Evolutionary conservation across 2,888 invertebrate genomes (phyloP).

Genomic region (Hololepta plana): DNA sequence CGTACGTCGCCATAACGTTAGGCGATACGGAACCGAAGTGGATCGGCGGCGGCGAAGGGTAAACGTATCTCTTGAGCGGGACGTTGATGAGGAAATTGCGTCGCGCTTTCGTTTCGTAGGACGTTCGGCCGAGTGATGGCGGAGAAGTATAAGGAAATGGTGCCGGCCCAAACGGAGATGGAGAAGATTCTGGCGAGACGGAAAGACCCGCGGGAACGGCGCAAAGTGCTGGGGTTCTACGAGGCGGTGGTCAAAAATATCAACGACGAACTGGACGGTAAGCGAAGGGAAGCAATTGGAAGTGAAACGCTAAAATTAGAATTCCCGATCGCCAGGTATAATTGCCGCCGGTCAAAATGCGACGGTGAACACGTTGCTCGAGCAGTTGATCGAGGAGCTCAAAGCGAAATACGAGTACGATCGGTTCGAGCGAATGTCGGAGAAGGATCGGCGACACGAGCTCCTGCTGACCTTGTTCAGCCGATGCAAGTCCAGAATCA

Average conservation of each 20-base stretch:
- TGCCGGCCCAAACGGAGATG: conserved; percentile 22
- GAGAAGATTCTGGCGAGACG: conserved; percentile 22
- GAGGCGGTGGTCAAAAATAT: conserved; percentile 26
- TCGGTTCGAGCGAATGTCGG: conserved; percentile 15
- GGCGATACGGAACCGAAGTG: conserved; percentile 23
- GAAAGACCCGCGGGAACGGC: conserved; percentile 22
- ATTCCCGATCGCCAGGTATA: conserved; percentile 3
- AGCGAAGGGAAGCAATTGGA: too few relatives aligned
- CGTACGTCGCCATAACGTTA: conserved; percentile 27
- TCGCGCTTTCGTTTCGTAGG: too few relatives aligned
- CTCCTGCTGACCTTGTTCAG: conserved; percentile 20
- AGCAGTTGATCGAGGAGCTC: conserved; percentile 21
- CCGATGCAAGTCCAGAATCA: conserved; percentile 15
- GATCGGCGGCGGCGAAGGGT: conserved; percentile 21
- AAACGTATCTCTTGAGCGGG: too few relatives aligned
- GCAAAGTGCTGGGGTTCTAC: conserved; percentile 25
- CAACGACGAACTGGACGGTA: conserved; percentile 26
- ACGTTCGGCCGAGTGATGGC: conserved; percentile 17
- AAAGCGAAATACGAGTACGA: conserved; percentile 17
- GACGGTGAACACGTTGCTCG: conserved; percentile 20
- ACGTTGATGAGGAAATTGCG: conserved; percentile 1
- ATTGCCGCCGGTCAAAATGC: conserved; percentile 16
- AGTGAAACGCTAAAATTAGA: background rate
- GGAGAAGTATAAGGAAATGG: conserved; percentile 17
- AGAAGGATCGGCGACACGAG: conserved; percentile 16